Conservation (phyloP, 2,113 vertebrate species). For the Coryphaenoides rupestris region DNA sequence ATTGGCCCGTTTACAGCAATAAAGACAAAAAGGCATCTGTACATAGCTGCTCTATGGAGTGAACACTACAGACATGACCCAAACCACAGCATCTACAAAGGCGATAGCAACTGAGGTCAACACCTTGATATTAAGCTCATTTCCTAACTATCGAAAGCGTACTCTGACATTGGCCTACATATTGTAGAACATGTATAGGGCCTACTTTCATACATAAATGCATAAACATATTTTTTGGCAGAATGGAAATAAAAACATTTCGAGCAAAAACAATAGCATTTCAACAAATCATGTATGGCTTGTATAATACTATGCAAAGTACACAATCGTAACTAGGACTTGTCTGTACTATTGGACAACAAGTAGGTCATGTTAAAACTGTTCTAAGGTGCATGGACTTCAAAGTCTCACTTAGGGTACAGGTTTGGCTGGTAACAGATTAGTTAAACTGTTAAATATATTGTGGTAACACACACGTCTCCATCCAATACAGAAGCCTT, state of each 20-base stretch:
- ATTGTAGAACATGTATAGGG: conserved; percentile 14
- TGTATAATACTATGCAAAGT: conserved; percentile 1
- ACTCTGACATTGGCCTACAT: conserved; percentile 1
- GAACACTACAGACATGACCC: conserved; percentile 40
- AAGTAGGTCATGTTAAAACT: conserved; percentile 18
- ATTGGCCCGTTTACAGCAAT: conserved; percentile 51
- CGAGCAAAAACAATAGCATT: conserved; percentile 1
- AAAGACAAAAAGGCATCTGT: conserved; percentile 43
- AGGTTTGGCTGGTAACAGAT: conserved; percentile 1
- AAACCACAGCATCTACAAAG: conserved; percentile 51
- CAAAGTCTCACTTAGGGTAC: neutral
- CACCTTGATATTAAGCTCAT: conserved; percentile 1
- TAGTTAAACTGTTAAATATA: too few species aligned
- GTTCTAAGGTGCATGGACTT: conserved; percentile 49
- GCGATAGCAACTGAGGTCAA: conserved; percentile 19
- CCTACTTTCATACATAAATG: conserved; percentile 9
- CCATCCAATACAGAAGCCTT: too few species aligned
- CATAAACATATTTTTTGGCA: conserved; percentile 11
- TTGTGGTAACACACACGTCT: too few species aligned
- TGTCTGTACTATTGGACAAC: neutral
- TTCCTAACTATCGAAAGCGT: conserved; percentile 8
- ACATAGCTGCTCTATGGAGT: conserved; percentile 60
- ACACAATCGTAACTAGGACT: neutral
- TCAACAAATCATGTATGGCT: conserved; percentile 10
- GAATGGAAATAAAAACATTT: conserved; percentile 1